These are phyloP conservation scores for Paracentrotus lividus DNA, from an alignment of 53 echinoderm and acorn worm species.

Conservation along the genomic window DNA sequence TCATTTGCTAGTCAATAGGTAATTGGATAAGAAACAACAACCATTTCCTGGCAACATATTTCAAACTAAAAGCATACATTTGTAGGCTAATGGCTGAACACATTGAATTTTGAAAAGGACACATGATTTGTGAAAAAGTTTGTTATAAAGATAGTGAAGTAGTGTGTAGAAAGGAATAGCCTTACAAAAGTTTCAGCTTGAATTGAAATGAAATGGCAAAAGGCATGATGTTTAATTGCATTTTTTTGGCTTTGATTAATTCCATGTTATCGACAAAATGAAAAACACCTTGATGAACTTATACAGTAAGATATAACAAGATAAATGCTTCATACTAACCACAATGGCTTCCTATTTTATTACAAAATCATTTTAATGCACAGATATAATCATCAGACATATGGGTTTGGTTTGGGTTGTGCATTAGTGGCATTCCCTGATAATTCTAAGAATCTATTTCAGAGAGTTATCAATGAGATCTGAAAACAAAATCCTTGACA, in stretches of 20 bases:
- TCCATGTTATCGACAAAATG: neutral
- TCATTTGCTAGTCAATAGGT: too few relatives aligned
- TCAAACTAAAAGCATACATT: too few relatives aligned
- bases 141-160: too few relatives aligned
- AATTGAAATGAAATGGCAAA: neutral
- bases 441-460: neutral
- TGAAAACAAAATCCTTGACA: neutral
- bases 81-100: too few relatives aligned
- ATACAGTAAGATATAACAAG: neutral
- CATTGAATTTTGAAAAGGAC: too few relatives aligned
- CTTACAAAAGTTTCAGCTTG: neutral
- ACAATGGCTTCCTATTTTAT: neutral
- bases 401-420: neutral
- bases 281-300: neutral
- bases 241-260: neutral
- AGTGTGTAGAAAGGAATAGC: too few relatives aligned
- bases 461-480: neutral
- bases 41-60: too few relatives aligned
- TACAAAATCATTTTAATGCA: neutral
- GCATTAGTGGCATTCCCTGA: neutral
- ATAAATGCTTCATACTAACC: neutral
- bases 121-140: too few relatives aligned
- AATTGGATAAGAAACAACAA: too few relatives aligned
- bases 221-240: neutral
- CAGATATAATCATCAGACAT: neutral